Base-by-base conservation (phyloP, 2,113 vertebrate genomes). In the Microtus ochrogaster region DNA sequence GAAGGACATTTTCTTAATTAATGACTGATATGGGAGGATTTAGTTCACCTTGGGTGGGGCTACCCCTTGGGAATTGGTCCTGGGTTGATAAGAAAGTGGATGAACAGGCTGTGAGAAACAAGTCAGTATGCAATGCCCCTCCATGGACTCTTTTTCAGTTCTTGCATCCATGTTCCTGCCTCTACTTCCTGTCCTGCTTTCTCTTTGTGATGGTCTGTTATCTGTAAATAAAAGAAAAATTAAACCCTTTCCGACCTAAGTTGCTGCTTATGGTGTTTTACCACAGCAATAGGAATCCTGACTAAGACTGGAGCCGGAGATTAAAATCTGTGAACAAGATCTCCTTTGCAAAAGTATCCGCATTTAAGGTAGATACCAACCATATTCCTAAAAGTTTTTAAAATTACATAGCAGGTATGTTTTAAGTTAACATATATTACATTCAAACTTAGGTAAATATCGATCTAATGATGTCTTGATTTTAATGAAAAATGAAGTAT, bases 391-490 rank as follows among this genome's bases (percentile, higher is more conserved):
- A 89, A 92, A 79, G 16, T 4, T 65, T 84, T 70, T 72, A 84
- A 55, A 92, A 76, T 72, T 76, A 92, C 5, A 4, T 16, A 92
- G 47, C 30, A 44, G 52, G 3, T n/a, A 36, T 65, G 14, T 84
- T 91, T 96, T 81, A 78, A 91, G 28, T 89, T 96, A 73, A 83
- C 58, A 82, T 63, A 6, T 19, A 58, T 78, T 77, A 83, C n/a
- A 81, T 49, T 39, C 0, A 94, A 94, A 61, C 28, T 82, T 90
- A 39, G 82, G 2, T 89, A 93, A 87, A 89, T 94, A 70, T 73
- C 13, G 89, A 95, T 88, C 33, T 86, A 78, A 58, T 77, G 6
- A 41, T 94, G 91, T 49, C 83, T 93, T 91, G 83, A 95, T 95
- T 94, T 89, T 44, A 79, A 89, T 36, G 44, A 28, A 86, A 89